phyloP scores from a whole-genome alignment of 2,113 vertebrate species.

The Engraulis encrasicolus region DNA sequence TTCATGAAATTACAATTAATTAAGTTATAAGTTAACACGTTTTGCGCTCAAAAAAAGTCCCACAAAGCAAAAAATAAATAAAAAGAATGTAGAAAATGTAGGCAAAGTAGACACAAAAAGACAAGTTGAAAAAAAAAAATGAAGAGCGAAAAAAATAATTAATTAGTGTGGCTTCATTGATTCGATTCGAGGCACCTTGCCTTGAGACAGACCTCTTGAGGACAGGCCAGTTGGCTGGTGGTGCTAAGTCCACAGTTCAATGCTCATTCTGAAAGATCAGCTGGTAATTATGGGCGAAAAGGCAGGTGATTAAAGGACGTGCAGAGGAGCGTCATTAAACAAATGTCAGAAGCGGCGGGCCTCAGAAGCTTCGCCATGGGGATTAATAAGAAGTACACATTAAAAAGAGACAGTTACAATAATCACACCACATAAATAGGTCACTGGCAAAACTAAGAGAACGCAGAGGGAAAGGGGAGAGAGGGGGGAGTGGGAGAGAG shows the following conservation, averaged over 20 bases:
- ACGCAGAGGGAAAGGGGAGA: too few species aligned
- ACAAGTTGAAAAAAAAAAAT: too few species aligned
- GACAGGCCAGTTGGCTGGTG: too few species aligned
- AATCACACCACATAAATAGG: conserved; percentile 78
- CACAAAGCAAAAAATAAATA: too few species aligned
- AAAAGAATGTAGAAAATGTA: too few species aligned
- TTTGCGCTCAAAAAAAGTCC: too few species aligned
- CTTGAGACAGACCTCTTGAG: neutral
- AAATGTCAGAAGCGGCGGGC: conserved; percentile 71
- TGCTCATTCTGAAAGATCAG: conserved; percentile 41
- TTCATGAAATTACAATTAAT: too few species aligned
- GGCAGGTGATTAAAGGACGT: conserved; percentile 62
- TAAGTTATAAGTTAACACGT: too few species aligned
- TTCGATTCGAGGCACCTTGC: neutral
- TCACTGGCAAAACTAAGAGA: conserved; percentile 59
- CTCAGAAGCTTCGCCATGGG: conserved; percentile 70
- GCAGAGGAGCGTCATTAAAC: conserved; percentile 66
- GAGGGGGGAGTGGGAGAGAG: too few species aligned
- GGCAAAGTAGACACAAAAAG: too few species aligned
- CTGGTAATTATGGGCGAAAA: conserved; percentile 49
- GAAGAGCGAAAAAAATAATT: too few species aligned
- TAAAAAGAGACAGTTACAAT: conserved; percentile 77
- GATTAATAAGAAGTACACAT: conserved; percentile 81
- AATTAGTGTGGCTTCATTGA: conserved; percentile 10
- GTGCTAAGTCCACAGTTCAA: conserved; percentile 32